Evolutionary conservation across 2,888 invertebrate species (phyloP).

Genomic region (Antitype chi): DNA sequence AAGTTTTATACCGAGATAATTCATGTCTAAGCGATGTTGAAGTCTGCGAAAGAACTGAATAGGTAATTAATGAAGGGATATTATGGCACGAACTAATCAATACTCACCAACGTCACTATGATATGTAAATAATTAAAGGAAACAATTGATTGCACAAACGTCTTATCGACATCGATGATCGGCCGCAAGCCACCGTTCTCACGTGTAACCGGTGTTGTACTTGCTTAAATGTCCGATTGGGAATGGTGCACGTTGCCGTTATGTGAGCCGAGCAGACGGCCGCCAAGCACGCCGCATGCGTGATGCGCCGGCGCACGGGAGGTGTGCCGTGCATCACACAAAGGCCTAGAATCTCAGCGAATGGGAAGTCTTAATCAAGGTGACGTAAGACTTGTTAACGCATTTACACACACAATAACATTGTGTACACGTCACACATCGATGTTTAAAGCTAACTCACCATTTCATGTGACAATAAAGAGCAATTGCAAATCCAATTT

Average conservation of each 20-base stretch:
- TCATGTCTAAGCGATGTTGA: slow-evolving; percentile 10
- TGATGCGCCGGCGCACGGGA: slow-evolving; percentile 39
- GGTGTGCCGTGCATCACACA: slow-evolving; percentile 67
- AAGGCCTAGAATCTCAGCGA: slow-evolving; percentile 79
- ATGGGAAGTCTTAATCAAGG: slow-evolving; percentile 84
- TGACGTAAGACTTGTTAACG: slow-evolving; percentile 78
- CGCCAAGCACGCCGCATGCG: slow-evolving; percentile 29
- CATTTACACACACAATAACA: slow-evolving; percentile 65
- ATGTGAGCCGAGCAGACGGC: slow-evolving; percentile 38
- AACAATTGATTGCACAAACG: slow-evolving; percentile 27
- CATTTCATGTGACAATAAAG: slow-evolving; percentile 59
- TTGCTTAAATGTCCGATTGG: slow-evolving; percentile 49
- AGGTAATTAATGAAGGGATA: slow-evolving; percentile 35
- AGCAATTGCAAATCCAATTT: slow-evolving; percentile 66
- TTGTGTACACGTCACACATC: slow-evolving; percentile 68
- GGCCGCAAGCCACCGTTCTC: slow-evolving; percentile 15
- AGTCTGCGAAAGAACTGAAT: slow-evolving; percentile 22
- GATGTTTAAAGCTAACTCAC: slow-evolving; percentile 71
- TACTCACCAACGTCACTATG: slow-evolving; percentile 35
- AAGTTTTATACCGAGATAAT: slow-evolving; percentile 7
- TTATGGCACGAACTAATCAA: slow-evolving; percentile 39
- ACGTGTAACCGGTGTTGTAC: slow-evolving; percentile 37
- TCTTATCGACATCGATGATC: slow-evolving; percentile 16
- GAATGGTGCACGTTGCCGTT: slow-evolving; percentile 60
- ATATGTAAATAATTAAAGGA: slow-evolving; percentile 38